Evolutionary conservation across 2,113 vertebrate species (phyloP).

Genomic region (Mus spicilegus): DNA sequence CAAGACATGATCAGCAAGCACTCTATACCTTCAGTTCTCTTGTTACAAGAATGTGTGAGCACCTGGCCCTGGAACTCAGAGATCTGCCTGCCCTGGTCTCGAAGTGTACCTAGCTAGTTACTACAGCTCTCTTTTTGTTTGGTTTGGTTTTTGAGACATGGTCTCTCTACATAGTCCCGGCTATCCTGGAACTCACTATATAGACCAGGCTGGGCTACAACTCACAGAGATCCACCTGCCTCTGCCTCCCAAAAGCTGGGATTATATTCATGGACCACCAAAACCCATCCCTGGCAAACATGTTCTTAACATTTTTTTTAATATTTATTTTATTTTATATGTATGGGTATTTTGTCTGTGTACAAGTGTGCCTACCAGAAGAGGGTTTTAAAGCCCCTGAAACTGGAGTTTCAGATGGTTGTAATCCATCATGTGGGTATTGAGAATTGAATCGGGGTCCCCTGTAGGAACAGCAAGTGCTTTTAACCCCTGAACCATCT

Average conservation of each 20-base stretch:
- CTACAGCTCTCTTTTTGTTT: too few species aligned
- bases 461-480: background rate
- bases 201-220: background rate
- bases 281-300: background rate
- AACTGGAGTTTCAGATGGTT: background rate
- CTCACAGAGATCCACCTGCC: background rate
- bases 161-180: background rate
- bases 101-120: background rate
- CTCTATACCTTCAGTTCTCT: background rate
- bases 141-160: too few species aligned
- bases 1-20: background rate
- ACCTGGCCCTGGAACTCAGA: background rate
- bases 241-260: background rate
- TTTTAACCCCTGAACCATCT: background rate
- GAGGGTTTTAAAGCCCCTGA: background rate
- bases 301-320: background rate
- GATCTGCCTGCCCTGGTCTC: background rate
- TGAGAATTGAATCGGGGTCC: background rate
- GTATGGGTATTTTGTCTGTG: background rate
- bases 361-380: background rate
- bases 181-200: background rate
- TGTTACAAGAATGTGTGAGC: background rate
- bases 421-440: background rate
- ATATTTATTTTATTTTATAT: background rate
- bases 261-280: background rate